These are phyloP conservation scores for Apodemus agrarius DNA, from an alignment of 2,797 vertebrate genomes.

Conservation along the genomic window DNA sequence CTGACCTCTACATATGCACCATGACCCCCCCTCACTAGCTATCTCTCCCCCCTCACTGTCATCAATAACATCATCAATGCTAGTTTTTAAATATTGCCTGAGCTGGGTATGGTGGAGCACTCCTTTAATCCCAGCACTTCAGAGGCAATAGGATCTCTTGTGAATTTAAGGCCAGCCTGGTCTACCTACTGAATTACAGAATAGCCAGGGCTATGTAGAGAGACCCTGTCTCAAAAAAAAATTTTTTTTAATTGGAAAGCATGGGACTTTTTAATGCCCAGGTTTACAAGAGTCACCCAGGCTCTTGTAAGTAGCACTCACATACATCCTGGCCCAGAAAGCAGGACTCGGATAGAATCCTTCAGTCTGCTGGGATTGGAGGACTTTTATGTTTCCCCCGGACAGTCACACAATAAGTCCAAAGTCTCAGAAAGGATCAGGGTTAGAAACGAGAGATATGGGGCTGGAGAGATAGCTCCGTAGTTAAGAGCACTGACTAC, in stretches of 20 bases:
- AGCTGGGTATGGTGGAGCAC: neutral
- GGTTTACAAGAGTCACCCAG: neutral
- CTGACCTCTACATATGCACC: neutral
- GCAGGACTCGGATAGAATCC: neutral
- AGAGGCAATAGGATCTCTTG: neutral
- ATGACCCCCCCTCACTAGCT: neutral
- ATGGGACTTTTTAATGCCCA: neutral
- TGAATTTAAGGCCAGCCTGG: neutral
- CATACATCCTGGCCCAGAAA: neutral
- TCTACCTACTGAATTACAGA: neutral
- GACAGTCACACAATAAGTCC: too few relatives aligned
- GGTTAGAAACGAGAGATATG: neutral
- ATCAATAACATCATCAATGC: neutral
- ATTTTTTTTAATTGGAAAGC: neutral
- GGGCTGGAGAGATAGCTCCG: too few relatives aligned
- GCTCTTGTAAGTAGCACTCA: neutral
- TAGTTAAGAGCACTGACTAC: too few relatives aligned
- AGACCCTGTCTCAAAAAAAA: neutral
- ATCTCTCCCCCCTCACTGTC: too few relatives aligned
- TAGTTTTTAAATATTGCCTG: neutral
- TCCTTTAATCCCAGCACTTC: neutral
- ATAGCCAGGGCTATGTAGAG: neutral
- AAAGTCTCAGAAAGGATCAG: neutral
- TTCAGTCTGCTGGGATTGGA: neutral
- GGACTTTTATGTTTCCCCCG: neutral